phyloP scores from a whole-genome alignment of 2,888 invertebrate genomes.

The Diarsia brunnea region DNA sequence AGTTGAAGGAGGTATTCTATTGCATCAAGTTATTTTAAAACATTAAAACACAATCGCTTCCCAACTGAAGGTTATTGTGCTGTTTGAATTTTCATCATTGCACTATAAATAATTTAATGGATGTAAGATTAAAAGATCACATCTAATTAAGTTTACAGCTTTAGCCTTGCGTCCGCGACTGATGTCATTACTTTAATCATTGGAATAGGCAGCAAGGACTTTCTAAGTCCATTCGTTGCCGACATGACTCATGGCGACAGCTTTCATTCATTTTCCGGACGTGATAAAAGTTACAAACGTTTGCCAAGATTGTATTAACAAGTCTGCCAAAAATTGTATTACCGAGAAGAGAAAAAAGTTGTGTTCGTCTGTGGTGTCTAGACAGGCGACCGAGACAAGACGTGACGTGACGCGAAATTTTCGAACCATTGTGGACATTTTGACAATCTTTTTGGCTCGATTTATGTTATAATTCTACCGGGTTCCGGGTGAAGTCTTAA shows the following conservation, averaged over 20 bases:
- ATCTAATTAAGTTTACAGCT: slow-evolving; percentile 65
- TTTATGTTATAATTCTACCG: slow-evolving; percentile 38
- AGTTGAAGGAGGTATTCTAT: slow-evolving; percentile 9
- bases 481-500: slow-evolving; percentile 17
- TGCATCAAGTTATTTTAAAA: slow-evolving; percentile 24
- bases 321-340: slow-evolving; percentile 88
- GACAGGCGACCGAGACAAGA: slow-evolving; percentile 84
- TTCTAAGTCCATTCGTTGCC: slow-evolving; percentile 68
- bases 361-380: slow-evolving; percentile 83
- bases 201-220: slow-evolving; percentile 74
- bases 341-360: slow-evolving; percentile 86
- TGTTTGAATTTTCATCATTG: slow-evolving; percentile 17
- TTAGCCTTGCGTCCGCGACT: slow-evolving; percentile 59
- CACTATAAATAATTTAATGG: slow-evolving; percentile 33
- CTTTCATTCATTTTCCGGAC: slow-evolving; percentile 88
- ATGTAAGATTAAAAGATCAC: slow-evolving; percentile 61
- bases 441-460: slow-evolving; percentile 62
- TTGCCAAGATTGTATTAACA: slow-evolving; percentile 87
- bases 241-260: slow-evolving; percentile 82
- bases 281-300: slow-evolving; percentile 83
- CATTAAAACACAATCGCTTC: background rate
- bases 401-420: slow-evolving; percentile 79
- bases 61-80: background rate
- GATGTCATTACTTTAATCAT: slow-evolving; percentile 67
- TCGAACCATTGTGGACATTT: slow-evolving; percentile 66